phyloP scores from a whole-genome alignment of 2,797 vertebrate species.

The Tamandua tetradactyla region DNA sequence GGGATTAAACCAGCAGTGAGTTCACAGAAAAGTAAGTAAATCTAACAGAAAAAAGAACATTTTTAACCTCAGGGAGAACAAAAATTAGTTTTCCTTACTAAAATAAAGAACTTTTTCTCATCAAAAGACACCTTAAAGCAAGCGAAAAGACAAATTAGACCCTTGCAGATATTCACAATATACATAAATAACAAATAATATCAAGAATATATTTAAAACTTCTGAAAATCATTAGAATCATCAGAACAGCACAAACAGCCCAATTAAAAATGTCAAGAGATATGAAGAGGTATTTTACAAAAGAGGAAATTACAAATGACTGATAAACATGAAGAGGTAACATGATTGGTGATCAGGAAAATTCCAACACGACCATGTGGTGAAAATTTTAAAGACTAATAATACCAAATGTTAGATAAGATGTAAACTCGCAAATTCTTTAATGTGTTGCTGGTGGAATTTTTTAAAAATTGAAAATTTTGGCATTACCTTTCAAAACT shows the following conservation, averaged over 20 bases:
- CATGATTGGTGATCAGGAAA: not conserved
- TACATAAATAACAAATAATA: not conserved
- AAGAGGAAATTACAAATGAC: not conserved
- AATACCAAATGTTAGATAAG: not conserved
- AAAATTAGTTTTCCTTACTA: not conserved
- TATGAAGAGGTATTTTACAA: not conserved
- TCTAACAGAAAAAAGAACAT: not conserved
- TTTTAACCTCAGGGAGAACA: not conserved
- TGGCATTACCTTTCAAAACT: not conserved
- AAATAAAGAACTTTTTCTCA: not conserved
- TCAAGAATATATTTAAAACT: not conserved
- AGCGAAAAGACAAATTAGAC: not conserved
- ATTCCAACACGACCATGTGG: not conserved
- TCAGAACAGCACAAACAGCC: not conserved
- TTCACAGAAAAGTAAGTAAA: not conserved
- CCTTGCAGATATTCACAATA: not conserved
- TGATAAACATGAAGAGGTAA: not conserved
- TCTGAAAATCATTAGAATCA: not conserved
- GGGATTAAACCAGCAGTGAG: slow-evolving; percentile 16
- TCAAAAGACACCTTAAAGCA: not conserved
- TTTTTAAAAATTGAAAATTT: slow-evolving; percentile 4
- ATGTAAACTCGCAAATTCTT: not conserved
- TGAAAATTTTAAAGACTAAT: not conserved
- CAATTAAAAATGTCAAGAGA: not conserved
- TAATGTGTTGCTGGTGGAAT: not conserved